Evolutionary conservation across 2,113 vertebrate species (phyloP), one percentile per base, ranked within the genome.

Genomic region (Lycaon pictus): DNA sequence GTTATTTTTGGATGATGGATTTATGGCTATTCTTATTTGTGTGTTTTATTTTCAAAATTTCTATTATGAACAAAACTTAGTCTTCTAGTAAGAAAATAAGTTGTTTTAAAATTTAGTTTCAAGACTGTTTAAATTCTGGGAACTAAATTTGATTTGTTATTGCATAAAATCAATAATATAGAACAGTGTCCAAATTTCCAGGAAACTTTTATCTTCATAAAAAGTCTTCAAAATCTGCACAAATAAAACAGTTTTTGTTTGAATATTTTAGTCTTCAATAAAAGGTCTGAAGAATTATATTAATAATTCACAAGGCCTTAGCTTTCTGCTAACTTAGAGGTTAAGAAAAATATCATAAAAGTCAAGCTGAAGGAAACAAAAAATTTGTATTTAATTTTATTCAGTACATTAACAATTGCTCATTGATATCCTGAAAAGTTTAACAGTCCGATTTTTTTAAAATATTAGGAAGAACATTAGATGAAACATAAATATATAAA

Each of bases 31-130:
- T 56, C 86, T 81, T 58, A 43, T 93, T 95, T 89, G 48, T 96
- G 63, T 80, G 16, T 32, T 95, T 72, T 79, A n/a, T 37, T 93
- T 77, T 80, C 22, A 53, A 62, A 72, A 10, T 63, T 76, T 83
- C 53, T 25, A 96, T 27, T 89, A 74, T 60, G 32, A 84, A 90
- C 17, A 86, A 6, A 81, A 67, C 86, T 72, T n/a, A 65, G 43
- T 63, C 25, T 80, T 60, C 2, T 35, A 60, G 17, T 29, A 86
- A 90, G 13, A 63, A 91, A 67, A 72, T 32, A 82, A 71, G 71
- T 55, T 86, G 93, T 74, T 62, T 79, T 88, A 79, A 90, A 79
- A 95, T 69, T 97, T 81, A 84, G 35, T 63, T 95, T 65, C 32
- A 90, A 81, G 53, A 65, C 10, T n/a, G 11, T 12, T 67, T 84